Evolutionary conservation across 2,797 vertebrate genomes (phyloP), one percentile per base, ranked within the genome.

Genomic region (Meriones psammophilus): DNA sequence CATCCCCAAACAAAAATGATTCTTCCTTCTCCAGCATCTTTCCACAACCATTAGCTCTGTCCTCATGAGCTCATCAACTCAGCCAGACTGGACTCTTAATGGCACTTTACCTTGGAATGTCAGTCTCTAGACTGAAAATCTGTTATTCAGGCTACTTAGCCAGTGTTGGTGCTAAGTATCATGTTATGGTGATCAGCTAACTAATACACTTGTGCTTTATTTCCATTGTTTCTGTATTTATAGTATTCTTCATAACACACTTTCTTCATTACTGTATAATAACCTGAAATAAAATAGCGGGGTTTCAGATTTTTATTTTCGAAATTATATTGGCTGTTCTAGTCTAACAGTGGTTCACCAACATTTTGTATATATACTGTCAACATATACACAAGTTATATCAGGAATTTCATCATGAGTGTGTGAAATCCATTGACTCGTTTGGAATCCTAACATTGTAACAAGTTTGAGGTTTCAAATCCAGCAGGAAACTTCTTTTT

Each of bases 11-110:
- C 8, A 85, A 22, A 15, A 56, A 28, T 56, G 22, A 71, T 15
- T 28, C 4, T 28, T 14, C 1, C 9, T 17, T 1, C 4, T 3
- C 22, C 2, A 36, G 50, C 2, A 36, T 36, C 50, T 28, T 14
- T 56, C 66, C n/a, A 24, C 3, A 9, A 8, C 22, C 3, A 26
- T 36, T 56, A 69, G 30, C 20, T 71, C 2, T 12, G 20, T 36
- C 0, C n/a, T 86, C 33, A 15, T 26, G 33, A 3, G 20, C 8
- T 69, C 46, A 50, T n/a, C 30, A 20, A 13, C 14, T 28, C 56
- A 58, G 56, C 17, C 56, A 58, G 56, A 58, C 42, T 87, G 85
- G 0, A 71, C 36, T 71, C 10, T 10, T 71, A 20, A 71, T 10
- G 2, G 2, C 7, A n/a, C 24, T 36, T 71, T 6, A 36, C 28